Evolutionary conservation across 1,140 invertebrate genomes (phyloP).

Genomic region (Diorhabda carinulata): DNA sequence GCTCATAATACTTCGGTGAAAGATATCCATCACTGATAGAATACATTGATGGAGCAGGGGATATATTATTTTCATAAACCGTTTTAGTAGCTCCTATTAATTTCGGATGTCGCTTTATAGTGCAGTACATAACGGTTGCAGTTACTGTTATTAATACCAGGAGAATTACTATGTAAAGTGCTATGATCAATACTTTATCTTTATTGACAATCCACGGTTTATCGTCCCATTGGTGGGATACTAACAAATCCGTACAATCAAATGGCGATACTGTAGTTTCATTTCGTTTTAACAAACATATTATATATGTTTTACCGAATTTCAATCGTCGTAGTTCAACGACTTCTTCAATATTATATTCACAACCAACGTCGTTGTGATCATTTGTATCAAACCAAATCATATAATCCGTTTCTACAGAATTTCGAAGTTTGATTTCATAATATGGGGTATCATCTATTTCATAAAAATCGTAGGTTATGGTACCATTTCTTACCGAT

Average conservation of each 20-base stretch:
- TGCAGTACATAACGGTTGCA: not conserved
- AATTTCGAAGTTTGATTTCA: not conserved
- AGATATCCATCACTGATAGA: not conserved
- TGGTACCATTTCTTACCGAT: not conserved
- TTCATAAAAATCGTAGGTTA: not conserved
- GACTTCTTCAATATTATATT: not conserved
- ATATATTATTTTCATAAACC: not conserved
- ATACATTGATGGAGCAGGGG: not conserved
- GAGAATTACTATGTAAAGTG: not conserved
- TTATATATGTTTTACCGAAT: not conserved
- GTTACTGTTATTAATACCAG: not conserved
- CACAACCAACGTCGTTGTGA: not conserved
- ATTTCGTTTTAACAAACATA: not conserved
- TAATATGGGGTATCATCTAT: not conserved
- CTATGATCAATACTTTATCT: not conserved
- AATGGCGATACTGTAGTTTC: not conserved
- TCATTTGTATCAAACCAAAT: not conserved
- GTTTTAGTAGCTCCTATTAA: not conserved
- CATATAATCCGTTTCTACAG: not conserved
- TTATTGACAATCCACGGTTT: not conserved
- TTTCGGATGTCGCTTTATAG: not conserved
- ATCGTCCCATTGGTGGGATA: not conserved
- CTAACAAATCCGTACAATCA: not conserved
- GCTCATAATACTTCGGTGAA: not conserved
- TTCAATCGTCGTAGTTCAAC: not conserved